Percentiles rank a stretch among this genome's conserved stretches.
Evolutionary conservation across 2,797 vertebrate genomes (phyloP).

Genomic region (Staurois parvus): DNA sequence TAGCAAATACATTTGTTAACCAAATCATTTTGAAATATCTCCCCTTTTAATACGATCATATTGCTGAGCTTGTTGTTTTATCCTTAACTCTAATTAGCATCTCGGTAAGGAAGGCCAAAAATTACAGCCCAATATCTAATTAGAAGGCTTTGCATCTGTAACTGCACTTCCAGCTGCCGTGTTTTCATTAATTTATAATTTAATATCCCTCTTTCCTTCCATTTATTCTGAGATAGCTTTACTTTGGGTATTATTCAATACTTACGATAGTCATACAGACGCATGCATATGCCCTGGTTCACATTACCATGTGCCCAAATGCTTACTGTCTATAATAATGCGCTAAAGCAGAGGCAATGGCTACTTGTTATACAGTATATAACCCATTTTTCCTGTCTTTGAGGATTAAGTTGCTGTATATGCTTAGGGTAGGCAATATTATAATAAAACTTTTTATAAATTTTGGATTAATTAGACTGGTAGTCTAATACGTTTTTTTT

Average conservation of each 20-base stretch:
- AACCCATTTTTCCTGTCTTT: too few species aligned
- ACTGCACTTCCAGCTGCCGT: conserved; percentile 22
- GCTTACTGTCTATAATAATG: too few species aligned
- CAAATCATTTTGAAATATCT: too few species aligned
- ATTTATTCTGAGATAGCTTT: background rate
- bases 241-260: background rate
- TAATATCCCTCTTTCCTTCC: background rate
- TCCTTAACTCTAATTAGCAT: conserved; percentile 32
- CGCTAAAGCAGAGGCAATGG: too few species aligned
- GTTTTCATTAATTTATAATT: conserved; percentile 17
- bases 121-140: conserved; percentile 7
- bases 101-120: conserved; percentile 9
- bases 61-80: conserved; percentile 17
- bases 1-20: background rate
- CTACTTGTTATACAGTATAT: too few species aligned
- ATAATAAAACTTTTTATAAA: too few species aligned
- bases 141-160: conserved; percentile 21
- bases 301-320: background rate
- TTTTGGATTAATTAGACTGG: too few species aligned
- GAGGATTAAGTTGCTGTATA: too few species aligned
- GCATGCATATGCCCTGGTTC: background rate
- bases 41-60: background rate
- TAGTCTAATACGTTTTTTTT: too few species aligned
- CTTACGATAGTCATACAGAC: background rate
- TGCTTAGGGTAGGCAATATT: too few species aligned